These are phyloP conservation scores for Sisyra nigra DNA, from an alignment of 2,888 invertebrate species.

Conservation along the genomic window DNA sequence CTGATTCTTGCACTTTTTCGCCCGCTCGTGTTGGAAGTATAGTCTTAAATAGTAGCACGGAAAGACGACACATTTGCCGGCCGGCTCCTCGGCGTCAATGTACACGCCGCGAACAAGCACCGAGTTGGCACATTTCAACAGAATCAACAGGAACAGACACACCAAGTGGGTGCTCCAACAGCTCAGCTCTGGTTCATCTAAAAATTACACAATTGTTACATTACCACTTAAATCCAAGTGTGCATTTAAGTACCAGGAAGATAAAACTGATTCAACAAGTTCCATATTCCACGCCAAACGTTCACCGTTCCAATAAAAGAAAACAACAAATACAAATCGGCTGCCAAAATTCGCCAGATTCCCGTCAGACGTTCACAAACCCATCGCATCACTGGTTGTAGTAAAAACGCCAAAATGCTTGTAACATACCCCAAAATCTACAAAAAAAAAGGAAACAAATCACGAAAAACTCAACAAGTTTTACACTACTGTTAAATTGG, in stretches of 20 bases:
- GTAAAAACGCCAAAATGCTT: conserved; percentile 52
- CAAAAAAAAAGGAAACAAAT: conserved; percentile 15
- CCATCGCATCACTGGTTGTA: conserved; percentile 60
- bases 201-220: conserved; percentile 16
- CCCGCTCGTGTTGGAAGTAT: conserved; percentile 53
- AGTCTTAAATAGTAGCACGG: conserved; percentile 69
- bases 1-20: conserved; percentile 31
- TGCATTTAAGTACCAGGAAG: conserved; percentile 51
- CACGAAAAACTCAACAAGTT: no score
- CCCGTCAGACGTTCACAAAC: conserved; percentile 51
- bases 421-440: conserved; percentile 61
- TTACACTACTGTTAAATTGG: no score
- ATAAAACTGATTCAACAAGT: conserved; percentile 59
- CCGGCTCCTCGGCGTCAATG: conserved; percentile 72
- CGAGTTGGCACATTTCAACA: conserved; percentile 75
- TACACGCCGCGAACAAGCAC: conserved; percentile 74
- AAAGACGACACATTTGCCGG: conserved; percentile 68
- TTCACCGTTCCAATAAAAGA: conserved; percentile 71
- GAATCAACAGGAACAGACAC: conserved; percentile 54
- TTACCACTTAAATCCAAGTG: not conserved
- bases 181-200: conserved; percentile 56
- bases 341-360: conserved; percentile 46
- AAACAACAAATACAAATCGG: conserved; percentile 60
- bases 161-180: conserved; percentile 67
- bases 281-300: conserved; percentile 82